Evolutionary conservation across 2,888 invertebrate species (phyloP), one percentile per base, ranked within the genome.

Genomic region (Drosophila fungiperda): DNA sequence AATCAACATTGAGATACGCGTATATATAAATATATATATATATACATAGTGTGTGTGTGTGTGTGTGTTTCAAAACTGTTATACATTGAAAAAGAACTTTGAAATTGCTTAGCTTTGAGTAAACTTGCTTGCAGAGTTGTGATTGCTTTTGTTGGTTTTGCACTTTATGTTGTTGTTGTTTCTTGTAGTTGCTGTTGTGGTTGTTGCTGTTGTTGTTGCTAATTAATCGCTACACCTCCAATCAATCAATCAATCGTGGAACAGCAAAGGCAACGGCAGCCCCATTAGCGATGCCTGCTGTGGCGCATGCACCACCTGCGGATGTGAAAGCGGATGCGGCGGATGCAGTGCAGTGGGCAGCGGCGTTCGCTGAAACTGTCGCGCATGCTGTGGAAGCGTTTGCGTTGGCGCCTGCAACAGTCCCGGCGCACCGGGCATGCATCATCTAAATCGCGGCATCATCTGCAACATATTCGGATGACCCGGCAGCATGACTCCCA

Each of bases 391-490:
- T 45, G 67, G 57, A 67, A 93, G 95, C 59, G 73, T 64, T 62
- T 85, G 79, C 65, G 88, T 86, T 80, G 89, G 91, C 81, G 85
- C 90, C 91, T 85, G 89, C 84, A 91, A 89, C 87, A 92, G 93
- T 53, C 87, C 89, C 92, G 95, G 95, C 88, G 94, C 95, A 94
- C 65, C 71, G 32, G 89, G 71, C 81, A 90, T 78, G 94, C 95
- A 96, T 97, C 97, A 97, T 95, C 97, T 96, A 95, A 95, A 97
- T 94, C 97, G 96, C 85, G 97, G 97, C 97, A 97, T 96, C 94
- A 95, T 94, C 88, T 94, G 94, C 90, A 94, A 91, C 94, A 95
- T 94, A 23, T 89, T 86, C 32, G 92, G 93, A 76, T 92, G 93
- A 36, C 93, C 93, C 8, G 92, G 93, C 92, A 94, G 91, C 94